Conservation (phyloP, 2,888 invertebrate species). For the Yponomeuta malinellus region DNA sequence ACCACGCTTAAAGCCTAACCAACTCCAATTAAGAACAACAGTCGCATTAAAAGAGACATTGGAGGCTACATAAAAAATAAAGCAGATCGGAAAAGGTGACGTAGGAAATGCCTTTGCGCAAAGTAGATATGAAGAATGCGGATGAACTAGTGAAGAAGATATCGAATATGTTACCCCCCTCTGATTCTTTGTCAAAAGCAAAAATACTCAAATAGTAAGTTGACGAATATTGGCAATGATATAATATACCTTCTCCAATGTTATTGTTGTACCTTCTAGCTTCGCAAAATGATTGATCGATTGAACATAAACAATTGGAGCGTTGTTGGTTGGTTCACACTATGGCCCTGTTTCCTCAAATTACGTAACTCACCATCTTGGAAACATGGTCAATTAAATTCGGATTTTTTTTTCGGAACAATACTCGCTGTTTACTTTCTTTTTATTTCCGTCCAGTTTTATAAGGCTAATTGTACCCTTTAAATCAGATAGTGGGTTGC, state of each 20-base stretch:
- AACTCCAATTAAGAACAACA: no score
- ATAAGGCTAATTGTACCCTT: slow-evolving; percentile 9
- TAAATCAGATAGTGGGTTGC: slow-evolving; percentile 11
- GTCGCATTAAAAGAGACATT: not conserved
- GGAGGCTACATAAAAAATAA: not conserved
- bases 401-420: not conserved
- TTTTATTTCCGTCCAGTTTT: not conserved
- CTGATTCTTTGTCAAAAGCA: no score
- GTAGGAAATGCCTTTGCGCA: no score
- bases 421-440: not conserved
- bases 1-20: no score
- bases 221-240: no score
- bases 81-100: not conserved
- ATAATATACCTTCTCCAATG: not conserved
- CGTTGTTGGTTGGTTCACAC: slow-evolving; percentile 13
- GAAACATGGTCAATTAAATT: not conserved
- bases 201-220: no score
- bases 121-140: no score
- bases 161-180: no score
- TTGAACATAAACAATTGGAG: slow-evolving; percentile 18
- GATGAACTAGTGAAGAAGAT: no score
- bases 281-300: slow-evolving; percentile 17
- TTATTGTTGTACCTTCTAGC: slow-evolving; percentile 1
- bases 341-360: slow-evolving; percentile 2
- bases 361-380: slow-evolving; percentile 8